phyloP scores from a whole-genome alignment of 2,113 vertebrate genomes.

The Opisthocomus hoazin region DNA sequence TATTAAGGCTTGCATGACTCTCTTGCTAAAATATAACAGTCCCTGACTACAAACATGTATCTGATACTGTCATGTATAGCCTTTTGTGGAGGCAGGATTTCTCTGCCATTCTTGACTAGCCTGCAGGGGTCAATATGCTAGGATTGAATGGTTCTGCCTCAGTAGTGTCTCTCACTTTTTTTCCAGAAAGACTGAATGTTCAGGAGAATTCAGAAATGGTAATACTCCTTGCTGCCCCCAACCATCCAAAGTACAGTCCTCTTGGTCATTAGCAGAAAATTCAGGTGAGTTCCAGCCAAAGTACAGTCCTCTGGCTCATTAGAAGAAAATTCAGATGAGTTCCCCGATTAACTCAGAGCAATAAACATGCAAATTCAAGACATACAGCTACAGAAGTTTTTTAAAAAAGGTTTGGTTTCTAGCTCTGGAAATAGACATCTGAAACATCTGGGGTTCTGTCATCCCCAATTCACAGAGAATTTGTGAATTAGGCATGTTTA shows the following conservation, averaged over 20 bases:
- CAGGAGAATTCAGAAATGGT: too few species aligned
- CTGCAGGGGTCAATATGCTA: background rate
- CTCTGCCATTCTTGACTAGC: background rate
- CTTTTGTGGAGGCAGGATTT: background rate
- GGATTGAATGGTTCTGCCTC: background rate
- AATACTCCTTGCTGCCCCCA: too few species aligned
- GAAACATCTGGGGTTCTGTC: background rate
- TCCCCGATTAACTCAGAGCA: background rate
- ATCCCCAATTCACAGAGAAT: background rate
- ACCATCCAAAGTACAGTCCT: too few species aligned
- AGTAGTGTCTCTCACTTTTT: background rate
- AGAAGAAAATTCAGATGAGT: background rate
- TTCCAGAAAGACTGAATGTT: too few species aligned
- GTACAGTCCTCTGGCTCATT: background rate
- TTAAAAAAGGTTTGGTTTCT: background rate
- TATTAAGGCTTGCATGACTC: background rate
- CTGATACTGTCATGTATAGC: background rate
- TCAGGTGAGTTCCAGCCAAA: background rate
- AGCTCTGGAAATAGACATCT: background rate
- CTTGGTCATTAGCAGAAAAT: background rate
- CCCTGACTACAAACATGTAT: background rate
- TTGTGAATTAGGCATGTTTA: background rate
- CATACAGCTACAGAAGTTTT: background rate
- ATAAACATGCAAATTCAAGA: background rate
- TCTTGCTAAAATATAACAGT: background rate